Percentiles rank a stretch among this genome's conserved stretches.
Conservation (phyloP, 2,113 vertebrate genomes). For the Bubo scandiacus region DNA sequence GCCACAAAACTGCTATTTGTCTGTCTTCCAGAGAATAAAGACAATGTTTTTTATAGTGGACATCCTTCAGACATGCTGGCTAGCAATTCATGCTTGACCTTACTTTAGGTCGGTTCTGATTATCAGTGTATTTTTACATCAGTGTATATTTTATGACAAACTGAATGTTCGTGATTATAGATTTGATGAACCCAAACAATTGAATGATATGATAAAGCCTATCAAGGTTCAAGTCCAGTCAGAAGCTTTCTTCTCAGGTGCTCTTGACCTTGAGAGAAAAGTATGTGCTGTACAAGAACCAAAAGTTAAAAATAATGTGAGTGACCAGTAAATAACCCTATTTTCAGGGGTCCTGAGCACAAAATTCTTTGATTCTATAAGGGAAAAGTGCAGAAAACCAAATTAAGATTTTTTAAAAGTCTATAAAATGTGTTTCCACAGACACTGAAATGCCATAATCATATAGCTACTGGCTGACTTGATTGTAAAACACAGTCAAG, state of each 20-base stretch:
- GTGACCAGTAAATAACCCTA: background rate
- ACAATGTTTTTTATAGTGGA: background rate
- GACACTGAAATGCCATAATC: background rate
- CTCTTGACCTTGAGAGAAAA: background rate
- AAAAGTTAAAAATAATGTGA: background rate
- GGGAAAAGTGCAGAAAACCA: background rate
- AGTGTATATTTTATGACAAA: background rate
- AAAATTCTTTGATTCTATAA: background rate
- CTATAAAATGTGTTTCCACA: background rate
- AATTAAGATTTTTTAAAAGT: background rate
- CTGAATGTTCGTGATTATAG: background rate
- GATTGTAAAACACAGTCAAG: constrained; percentile 15
- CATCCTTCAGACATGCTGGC: background rate
- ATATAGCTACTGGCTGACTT: background rate
- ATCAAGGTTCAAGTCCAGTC: background rate
- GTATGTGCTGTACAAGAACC: background rate
- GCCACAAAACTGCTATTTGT: background rate
- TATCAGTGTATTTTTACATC: background rate
- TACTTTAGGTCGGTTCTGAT: background rate
- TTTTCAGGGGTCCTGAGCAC: background rate
- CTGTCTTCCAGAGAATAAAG: background rate
- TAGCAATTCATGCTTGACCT: background rate
- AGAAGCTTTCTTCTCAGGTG: background rate
- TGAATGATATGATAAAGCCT: background rate
- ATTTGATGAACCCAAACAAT: background rate